Base-by-base conservation (phyloP, 2,113 vertebrate species). In the Gavialis gangeticus region DNA sequence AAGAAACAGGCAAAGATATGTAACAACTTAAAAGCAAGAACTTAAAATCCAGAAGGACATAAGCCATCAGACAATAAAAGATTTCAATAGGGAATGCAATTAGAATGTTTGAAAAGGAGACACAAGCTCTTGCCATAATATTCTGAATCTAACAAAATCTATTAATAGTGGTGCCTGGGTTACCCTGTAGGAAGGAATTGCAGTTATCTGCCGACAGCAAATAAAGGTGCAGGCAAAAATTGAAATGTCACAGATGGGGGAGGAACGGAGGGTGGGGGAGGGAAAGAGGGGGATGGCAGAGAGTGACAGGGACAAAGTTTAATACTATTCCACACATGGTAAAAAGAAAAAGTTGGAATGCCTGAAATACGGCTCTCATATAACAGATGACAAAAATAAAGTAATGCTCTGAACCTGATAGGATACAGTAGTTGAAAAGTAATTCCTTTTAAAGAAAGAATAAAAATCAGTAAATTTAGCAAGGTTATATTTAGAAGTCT, bases 361-460 rank as follows among this genome's bases (percentile, higher is more conserved):
- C 80, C 91, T 95, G 75, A 89, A 94, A 96, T 84, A 21, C 79
- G 90, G 16, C 82, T 89, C 82, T 89, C 1, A 2, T 71, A 66
- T 30, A 6, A 46, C 12, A 79, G 80, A 62, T 88, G 24, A n/a
- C 5, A 80, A 80, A 96, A 93, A 80, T 30, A 95, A 79, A 64
- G 77, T n/a, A 46, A 18, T 25, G 79, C 75, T 67, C 79, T 78
- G 22, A 76, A 73, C 57, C 76, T 3, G 5, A 71, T 79, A 63
- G 71, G n/a, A n/a, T 22, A 81, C 84, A 82, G 94, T 92, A 86
- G 78, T 92, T 88, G 71, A 66, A 93, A 81, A 88, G 37, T 64
- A 93, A 91, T 86, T 88, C 94, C 92, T 89, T 90, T 93, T 83
- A 95, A 96, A 95, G 89, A 80, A 94, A 94, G 67, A 87, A 71